Base-by-base conservation (phyloP, 2,113 vertebrate species). In the Vanacampus margaritifer region DNA sequence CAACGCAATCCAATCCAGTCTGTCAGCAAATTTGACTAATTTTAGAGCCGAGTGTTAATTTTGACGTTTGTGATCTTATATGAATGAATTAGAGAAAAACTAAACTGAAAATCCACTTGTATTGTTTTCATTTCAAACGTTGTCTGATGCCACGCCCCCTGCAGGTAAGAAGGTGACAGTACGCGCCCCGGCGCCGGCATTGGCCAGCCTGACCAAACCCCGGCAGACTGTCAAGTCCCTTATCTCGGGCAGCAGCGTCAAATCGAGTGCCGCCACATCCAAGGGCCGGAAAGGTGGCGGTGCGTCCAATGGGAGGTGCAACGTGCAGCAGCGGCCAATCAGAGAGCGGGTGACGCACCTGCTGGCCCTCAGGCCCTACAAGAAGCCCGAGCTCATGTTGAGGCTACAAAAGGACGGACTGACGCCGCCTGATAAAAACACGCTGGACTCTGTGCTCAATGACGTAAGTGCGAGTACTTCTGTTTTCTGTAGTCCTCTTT, bases 281-380 rank as follows among this genome's bases (percentile, higher is more conserved):
- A 82, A 70, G 74, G 39, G 2, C 10, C 87, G 65, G 62, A 87
- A 78, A 35, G 43, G 51, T 0, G 26, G 64, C 2, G 3, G 51
- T 8, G 1, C 17, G 21, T 59, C 81, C 32, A 79, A 69, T 73
- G 39, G 3, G 10, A 88, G 65, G 63, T 86, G 64, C 2, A 83
- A 84, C 0, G 83, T 95, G 69, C 88, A 91, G 21, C 90, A 91
- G 78, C 88, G 92, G 69, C 94, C 94, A 26, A 92, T 96, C 68
- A 90, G 90, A 46, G 95, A 98, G 59, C 90, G 95, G 14, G 88
- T 97, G 8, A 86, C 92, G 35, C 96, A 98, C 84, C 90, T 97
- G 78, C 90, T 98, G 91, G 96, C 94, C 2, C 93, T 98, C 69
- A 94, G 95, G 87, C 94, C 95, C n/a, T 97, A 97, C 76, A 93